Base-by-base conservation (phyloP, 1,140 invertebrate species). In the Nymphalis io region DNA sequence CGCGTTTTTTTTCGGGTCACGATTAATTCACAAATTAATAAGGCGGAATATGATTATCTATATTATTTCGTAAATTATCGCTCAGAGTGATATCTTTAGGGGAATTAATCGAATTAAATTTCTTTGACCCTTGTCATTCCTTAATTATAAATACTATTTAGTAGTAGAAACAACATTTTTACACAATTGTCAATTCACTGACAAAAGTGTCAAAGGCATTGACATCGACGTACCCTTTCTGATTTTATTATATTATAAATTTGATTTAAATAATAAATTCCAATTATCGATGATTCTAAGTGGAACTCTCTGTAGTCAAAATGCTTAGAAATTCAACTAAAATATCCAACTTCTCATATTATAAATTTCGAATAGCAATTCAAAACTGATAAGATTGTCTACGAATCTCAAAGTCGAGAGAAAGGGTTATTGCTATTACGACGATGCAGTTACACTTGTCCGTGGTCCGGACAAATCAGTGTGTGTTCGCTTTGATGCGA, bases 11-110 rank as follows among this genome's bases (percentile, higher is more conserved):
- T 70, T 61, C 13, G 58, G 46, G 16, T 21, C 39, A 51, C 38
- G 53, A 48, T 68, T 62, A 69, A 64, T 64, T 70, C 60, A 44
- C 61, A 40, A 62, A 72, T 72, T 67, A 60, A 65, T 33, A 59
- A 55, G 20, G 21, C 64, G 53, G 60, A 48, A 23, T 27, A 23
- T 62, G 21, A 55, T 23, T 55, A n/a, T 55, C 51, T 55, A 55
- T 55, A 55, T 51, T 51, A 18, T 55, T 55, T 55, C 21, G 51
- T 27, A 55, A 55, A 62, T 51, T 39, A 65, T 68, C 51, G 64
- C 51, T 64, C 39, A 38, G 60, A 63, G 48, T 38, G 33, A 55
- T 46, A 46, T 46, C 42, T 46, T 46, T 46, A n/a, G 42, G 2
- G 42, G 42, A 46, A 46, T 46, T 46, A 46, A 46, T n/a, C 8